Conservation (phyloP, 2,797 vertebrate genomes). For the Pangasius larnaudii region DNA sequence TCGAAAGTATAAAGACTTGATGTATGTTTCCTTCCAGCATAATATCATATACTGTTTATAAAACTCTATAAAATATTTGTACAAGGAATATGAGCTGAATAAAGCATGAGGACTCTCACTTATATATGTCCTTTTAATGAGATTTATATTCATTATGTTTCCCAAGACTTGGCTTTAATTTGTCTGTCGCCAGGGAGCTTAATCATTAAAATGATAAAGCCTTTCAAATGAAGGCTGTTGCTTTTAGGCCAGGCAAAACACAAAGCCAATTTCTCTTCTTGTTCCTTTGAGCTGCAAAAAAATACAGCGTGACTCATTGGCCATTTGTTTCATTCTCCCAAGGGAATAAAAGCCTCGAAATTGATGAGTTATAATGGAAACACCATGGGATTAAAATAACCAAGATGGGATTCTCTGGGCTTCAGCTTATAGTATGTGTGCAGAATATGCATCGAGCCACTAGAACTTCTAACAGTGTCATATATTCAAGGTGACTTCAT, state of each 20-base stretch:
- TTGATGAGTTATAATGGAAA: slow-evolving; percentile 47
- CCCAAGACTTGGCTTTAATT: slow-evolving; percentile 57
- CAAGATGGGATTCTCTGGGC: slow-evolving; percentile 32
- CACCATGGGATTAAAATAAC: slow-evolving; percentile 49
- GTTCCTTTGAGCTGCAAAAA: slow-evolving; percentile 40
- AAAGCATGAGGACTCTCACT: slow-evolving; percentile 32
- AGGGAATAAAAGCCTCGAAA: slow-evolving; percentile 42
- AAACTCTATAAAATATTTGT: slow-evolving; percentile 35
- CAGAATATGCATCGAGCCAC: not conserved
- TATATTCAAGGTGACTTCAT: not conserved
- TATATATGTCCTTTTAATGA: slow-evolving; percentile 52
- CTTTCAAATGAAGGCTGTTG: slow-evolving; percentile 54
- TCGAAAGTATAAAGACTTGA: not conserved
- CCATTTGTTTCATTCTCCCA: slow-evolving; percentile 43
- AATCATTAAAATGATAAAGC: slow-evolving; percentile 59
- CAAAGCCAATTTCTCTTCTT: slow-evolving; percentile 51
- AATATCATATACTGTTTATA: slow-evolving; percentile 4
- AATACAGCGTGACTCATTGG: slow-evolving; percentile 48
- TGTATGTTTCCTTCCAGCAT: not conserved
- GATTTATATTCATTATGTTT: slow-evolving; percentile 56
- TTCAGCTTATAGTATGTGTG: not conserved
- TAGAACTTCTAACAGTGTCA: not conserved
- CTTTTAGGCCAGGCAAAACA: slow-evolving; percentile 58
- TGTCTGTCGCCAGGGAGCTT: slow-evolving; percentile 56
- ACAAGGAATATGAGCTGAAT: slow-evolving; percentile 42